Evolutionary conservation across 2,797 vertebrate species (phyloP), one percentile per base, ranked within the genome.

Genomic region (Chaenodraco wilsoni): DNA sequence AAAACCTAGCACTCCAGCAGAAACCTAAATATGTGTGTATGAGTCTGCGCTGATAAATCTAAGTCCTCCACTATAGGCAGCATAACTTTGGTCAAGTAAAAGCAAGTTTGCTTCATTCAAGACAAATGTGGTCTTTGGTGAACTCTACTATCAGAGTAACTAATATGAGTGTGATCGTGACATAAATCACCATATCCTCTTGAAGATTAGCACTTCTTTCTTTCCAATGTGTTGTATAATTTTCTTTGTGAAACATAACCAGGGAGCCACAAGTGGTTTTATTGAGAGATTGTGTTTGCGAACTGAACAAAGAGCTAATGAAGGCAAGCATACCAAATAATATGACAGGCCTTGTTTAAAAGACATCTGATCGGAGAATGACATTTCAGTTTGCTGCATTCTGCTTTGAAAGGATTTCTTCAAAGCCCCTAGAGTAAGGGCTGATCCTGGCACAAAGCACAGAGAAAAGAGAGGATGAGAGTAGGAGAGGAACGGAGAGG

Each of bases 331-430:
- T 31, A 33, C 12, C 21, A 13, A 72, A 27, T 27, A 44, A 76
- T 83, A 67, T 58, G 80, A 68, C 83, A 16, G 60, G 76, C 75
- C 59, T 81, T 61, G 80, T 84, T 85, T 83, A 63, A 37, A 72
- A 81, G 49, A 76, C 65, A 74, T 82, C 74, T 75, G 84, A 87
- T 83, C 33, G 48, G 57, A 65, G 74, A 80, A 46, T 73, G 79
- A 87, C 84, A 90, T 85, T 83, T 90, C 60, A 72, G 57, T 68
- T 48, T 23, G 4, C 52, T 76, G 74, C 83, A 74, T 76, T 79
- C 77, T 63, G 77, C 70, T 45, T 72, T 72, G 76, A 86, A 87
- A 85, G 77, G 78, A 79, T 88, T 88, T 86, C 48, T 83, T 87
- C 80, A 84, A 86, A 84, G 74, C 72, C 57, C 63, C 62, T 46